These are phyloP conservation scores for Glossophaga mutica DNA, from an alignment of 2,797 vertebrate species.

Conservation along the genomic window DNA sequence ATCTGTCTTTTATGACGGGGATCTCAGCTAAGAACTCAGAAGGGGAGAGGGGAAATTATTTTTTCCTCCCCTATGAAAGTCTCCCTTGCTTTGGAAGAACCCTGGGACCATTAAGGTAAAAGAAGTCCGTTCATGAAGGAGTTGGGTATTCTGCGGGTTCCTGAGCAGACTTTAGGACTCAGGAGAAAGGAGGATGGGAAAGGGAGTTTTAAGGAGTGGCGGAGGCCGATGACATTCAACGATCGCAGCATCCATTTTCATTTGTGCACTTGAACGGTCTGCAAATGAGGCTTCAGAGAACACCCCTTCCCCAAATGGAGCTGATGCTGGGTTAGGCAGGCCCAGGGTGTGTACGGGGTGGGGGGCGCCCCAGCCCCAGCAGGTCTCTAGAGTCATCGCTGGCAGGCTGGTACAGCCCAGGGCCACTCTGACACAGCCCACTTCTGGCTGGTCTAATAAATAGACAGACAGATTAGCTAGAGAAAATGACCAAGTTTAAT, in stretches of 20 bases:
- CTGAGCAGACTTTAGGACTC: background rate
- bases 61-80: background rate
- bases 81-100: background rate
- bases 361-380: rapidly evolving
- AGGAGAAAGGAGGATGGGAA: background rate
- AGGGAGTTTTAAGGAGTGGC: background rate
- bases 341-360: rapidly evolving
- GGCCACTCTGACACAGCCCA: background rate
- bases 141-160: background rate
- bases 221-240: background rate
- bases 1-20: background rate
- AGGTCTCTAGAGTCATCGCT: background rate
- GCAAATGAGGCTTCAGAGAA: background rate
- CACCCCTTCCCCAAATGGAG: background rate
- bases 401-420: background rate
- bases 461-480: background rate
- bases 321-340: background rate
- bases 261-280: background rate
- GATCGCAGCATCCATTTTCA: background rate
- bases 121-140: background rate
- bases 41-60: background rate
- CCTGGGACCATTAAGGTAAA: background rate
- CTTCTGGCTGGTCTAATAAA: background rate
- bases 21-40: background rate
- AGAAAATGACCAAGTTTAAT: background rate